These are phyloP conservation scores for Nudaria mundana DNA, from an alignment of 2,888 invertebrate species.

Conservation along the genomic window DNA sequence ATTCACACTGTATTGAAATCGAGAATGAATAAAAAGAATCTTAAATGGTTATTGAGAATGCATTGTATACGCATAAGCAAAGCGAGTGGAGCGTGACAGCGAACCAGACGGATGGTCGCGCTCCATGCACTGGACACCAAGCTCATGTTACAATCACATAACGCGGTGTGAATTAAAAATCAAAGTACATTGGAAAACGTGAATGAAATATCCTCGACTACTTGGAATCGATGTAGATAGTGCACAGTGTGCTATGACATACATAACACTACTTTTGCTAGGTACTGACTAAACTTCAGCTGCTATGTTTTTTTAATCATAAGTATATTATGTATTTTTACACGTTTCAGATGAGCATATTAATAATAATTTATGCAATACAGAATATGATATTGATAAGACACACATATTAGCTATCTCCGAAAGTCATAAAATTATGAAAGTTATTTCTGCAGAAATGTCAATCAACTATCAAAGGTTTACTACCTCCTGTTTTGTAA, in stretches of 20 bases:
- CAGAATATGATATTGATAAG: too few relatives aligned
- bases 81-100: slow-evolving; percentile 44
- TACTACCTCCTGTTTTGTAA: too few relatives aligned
- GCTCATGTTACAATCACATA: slow-evolving; percentile 55
- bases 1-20: slow-evolving; percentile 9
- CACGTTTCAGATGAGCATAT: too few relatives aligned
- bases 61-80: slow-evolving; percentile 38
- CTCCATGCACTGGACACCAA: slow-evolving; percentile 49
- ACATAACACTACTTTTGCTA: too few relatives aligned
- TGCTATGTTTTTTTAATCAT: too few relatives aligned
- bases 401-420: too few relatives aligned
- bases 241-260: background rate
- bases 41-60: slow-evolving; percentile 20
- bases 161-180: slow-evolving; percentile 58
- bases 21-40: slow-evolving; percentile 5
- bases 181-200: slow-evolving; percentile 27
- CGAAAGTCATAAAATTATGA: too few relatives aligned
- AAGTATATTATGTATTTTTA: too few relatives aligned
- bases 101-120: slow-evolving; percentile 50
- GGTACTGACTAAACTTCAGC: too few relatives aligned
- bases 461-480: too few relatives aligned
- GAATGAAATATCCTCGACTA: slow-evolving; percentile 21
- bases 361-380: too few relatives aligned
- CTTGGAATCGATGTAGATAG: background rate
- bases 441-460: too few relatives aligned